A percentile compares a stretch with the other conserved stretches of the same genome.
Conservation (phyloP, 2,113 vertebrate genomes). For the Pogona vitticeps region DNA sequence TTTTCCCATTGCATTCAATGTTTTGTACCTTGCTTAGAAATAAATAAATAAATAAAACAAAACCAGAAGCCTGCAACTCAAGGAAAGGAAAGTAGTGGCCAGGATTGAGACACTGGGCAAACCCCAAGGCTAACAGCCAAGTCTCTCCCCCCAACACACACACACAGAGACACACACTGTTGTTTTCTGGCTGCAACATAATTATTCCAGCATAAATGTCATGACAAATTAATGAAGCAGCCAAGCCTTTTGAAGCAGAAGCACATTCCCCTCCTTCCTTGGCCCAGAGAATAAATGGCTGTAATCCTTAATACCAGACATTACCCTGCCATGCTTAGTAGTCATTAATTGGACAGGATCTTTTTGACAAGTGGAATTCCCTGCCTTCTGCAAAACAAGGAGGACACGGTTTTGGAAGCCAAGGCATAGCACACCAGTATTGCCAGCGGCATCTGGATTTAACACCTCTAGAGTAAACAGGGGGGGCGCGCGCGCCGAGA, state of each 20-base stretch:
- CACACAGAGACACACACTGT: no score
- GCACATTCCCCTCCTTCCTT: constrained; percentile 37
- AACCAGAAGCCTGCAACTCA: constrained; percentile 21
- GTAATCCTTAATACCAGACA: constrained; percentile 53
- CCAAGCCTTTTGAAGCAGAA: constrained; percentile 44
- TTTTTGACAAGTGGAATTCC: constrained; percentile 58
- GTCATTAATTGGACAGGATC: constrained; percentile 65
- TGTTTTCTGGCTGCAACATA: neutral
- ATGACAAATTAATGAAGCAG: constrained; percentile 51
- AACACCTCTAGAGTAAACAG: neutral
- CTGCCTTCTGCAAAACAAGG: constrained; percentile 24
- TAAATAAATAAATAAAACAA: no score
- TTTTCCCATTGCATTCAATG: neutral
- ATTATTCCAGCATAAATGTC: constrained; percentile 54
- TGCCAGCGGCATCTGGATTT: neutral
- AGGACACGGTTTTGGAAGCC: neutral
- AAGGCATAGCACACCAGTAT: constrained; percentile 33
- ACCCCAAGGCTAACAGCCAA: constrained; percentile 8
- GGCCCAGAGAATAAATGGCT: constrained; percentile 51
- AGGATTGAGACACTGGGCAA: neutral
- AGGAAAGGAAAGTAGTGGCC: constrained; percentile 19
- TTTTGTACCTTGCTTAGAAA: neutral
- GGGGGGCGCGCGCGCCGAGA: neutral
- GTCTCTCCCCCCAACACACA: neutral
- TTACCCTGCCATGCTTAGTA: constrained; percentile 44